phyloP scores from a whole-genome alignment of 2,797 vertebrate species.

The Hippocampus kuda region DNA sequence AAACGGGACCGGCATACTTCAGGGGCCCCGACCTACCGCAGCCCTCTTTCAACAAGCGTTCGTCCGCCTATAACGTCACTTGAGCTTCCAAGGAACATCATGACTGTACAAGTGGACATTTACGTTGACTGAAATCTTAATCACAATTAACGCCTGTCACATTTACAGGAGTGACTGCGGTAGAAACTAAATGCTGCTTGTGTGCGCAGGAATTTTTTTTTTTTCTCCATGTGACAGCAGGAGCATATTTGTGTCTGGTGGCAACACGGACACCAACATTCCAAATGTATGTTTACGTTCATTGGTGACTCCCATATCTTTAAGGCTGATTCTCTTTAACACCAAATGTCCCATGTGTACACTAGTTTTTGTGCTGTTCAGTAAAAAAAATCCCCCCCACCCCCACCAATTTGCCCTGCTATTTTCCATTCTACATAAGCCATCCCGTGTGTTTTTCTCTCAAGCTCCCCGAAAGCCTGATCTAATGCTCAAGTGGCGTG shows the following conservation, averaged over 20 bases:
- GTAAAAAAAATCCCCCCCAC: neutral
- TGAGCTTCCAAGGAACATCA: neutral
- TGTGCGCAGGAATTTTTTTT: neutral
- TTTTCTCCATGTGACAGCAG: neutral
- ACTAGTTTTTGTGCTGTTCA: neutral
- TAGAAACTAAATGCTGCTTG: neutral
- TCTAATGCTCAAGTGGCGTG: constrained; percentile 23
- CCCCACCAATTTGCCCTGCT: too few species aligned
- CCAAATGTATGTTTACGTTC: too few species aligned
- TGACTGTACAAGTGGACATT: neutral
- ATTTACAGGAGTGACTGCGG: neutral
- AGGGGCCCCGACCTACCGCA: neutral
- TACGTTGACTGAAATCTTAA: neutral
- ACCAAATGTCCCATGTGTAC: neutral
- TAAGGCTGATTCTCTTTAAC: neutral
- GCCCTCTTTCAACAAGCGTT: neutral
- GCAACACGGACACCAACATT: neutral
- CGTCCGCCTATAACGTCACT: neutral
- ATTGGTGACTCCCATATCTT: neutral
- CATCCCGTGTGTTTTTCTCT: neutral
- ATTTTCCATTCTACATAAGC: neutral
- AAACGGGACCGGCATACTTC: neutral
- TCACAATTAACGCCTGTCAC: neutral
- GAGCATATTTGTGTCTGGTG: neutral
- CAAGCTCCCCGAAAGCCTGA: constrained; percentile 13